These are phyloP conservation scores for Gymnocheta viridis DNA, from an alignment of 2,888 invertebrate genomes.

Conservation along the genomic window DNA sequence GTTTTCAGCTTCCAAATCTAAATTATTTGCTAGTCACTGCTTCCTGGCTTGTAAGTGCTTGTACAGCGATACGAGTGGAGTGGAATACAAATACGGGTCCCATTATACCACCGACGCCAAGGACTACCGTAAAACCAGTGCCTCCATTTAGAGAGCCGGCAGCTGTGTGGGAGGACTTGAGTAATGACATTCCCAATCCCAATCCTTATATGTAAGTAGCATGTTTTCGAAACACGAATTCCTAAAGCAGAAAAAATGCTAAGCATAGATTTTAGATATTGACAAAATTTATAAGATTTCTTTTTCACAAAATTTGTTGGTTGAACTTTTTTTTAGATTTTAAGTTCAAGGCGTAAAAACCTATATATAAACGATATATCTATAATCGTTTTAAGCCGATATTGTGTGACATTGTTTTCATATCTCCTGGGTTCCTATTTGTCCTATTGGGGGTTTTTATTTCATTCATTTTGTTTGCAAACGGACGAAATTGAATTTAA, in stretches of 20 bases:
- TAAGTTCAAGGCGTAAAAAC: no score
- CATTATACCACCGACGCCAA: conserved; percentile 84
- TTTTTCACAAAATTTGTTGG: no score
- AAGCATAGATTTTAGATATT: neutral
- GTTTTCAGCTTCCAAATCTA: conserved; percentile 74
- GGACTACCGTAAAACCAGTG: conserved; percentile 82
- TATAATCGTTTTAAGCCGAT: no score
- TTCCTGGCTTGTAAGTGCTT: conserved; percentile 77
- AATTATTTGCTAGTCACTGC: conserved; percentile 78
- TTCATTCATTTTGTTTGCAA: neutral
- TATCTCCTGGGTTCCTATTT: no score
- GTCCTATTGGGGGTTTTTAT: neutral
- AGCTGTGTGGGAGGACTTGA: conserved; percentile 85
- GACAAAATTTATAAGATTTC: no score
- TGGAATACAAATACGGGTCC: conserved; percentile 85
- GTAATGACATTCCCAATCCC: conserved; percentile 85
- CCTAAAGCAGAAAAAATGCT: no score
- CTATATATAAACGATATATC: no score
- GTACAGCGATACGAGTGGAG: conserved; percentile 85
- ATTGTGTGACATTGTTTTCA: no score
- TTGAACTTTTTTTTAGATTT: no score
- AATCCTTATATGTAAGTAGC: conserved; percentile 84
- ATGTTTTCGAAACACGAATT: no score
- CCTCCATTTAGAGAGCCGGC: conserved; percentile 84
- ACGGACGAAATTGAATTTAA: neutral